A percentile compares a stretch with the other conserved stretches of the same genome.
Conservation (phyloP, 2,797 vertebrate genomes). For the Aselliscus stoliczkanus region DNA sequence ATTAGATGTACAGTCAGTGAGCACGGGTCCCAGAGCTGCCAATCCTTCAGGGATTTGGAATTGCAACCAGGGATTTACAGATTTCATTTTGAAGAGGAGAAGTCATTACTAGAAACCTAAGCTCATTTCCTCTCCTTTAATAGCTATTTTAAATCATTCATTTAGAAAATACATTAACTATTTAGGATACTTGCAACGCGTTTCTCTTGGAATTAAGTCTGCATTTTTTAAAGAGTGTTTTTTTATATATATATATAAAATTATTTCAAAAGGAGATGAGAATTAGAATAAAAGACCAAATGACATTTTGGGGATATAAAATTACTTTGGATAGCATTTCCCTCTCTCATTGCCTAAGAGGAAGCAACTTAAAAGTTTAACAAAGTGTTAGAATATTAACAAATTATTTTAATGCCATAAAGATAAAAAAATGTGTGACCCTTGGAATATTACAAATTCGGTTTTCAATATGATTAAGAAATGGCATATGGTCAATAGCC, state of each 20-base stretch:
- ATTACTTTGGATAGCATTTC: conserved; percentile 30
- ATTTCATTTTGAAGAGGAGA: conserved; percentile 86
- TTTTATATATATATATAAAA: conserved; percentile 64
- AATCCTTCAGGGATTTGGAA: conserved; percentile 83
- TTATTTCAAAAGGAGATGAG: conserved; percentile 78
- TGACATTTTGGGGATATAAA: conserved; percentile 45
- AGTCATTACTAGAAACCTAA: conserved; percentile 88
- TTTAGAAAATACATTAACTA: conserved; percentile 86
- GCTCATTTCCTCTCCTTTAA: conserved; percentile 86
- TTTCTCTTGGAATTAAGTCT: conserved; percentile 75
- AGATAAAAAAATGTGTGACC: neutral
- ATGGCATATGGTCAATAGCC: neutral
- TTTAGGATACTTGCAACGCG: conserved; percentile 80
- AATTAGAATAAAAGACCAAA: conserved; percentile 63
- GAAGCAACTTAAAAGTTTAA: conserved; percentile 44
- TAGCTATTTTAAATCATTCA: conserved; percentile 88
- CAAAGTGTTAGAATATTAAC: conserved; percentile 43
- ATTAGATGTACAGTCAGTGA: conserved; percentile 78
- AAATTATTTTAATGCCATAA: conserved; percentile 1
- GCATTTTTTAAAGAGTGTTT: conserved; percentile 64
- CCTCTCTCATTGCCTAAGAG: neutral
- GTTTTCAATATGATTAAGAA: conserved; percentile 15
- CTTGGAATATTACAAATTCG: neutral
- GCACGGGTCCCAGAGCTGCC: conserved; percentile 77
- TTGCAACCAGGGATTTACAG: conserved; percentile 86